Evolutionary conservation across 2,113 vertebrate genomes (phyloP).

Genomic region (Pseudorectes ferrugineus): DNA sequence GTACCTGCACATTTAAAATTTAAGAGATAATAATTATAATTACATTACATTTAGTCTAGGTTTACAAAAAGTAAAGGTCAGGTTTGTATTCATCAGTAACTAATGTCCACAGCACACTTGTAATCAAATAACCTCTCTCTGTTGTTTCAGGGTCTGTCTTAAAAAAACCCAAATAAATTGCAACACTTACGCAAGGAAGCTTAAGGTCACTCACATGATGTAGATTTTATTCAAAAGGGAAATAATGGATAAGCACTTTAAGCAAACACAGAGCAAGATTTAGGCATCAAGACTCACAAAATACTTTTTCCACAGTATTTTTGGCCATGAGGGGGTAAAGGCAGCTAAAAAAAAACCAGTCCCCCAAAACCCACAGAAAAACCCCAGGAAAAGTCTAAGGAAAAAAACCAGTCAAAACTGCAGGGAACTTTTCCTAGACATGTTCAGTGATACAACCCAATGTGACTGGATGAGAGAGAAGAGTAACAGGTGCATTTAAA

Average conservation of each 20-base stretch:
- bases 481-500: neutral
- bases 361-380: neutral
- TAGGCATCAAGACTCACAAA: neutral
- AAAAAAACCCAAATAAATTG: neutral
- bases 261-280: neutral
- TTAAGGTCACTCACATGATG: neutral
- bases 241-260: neutral
- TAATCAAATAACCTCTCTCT: neutral
- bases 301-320: neutral
- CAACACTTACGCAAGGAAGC: neutral
- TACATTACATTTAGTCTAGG: neutral
- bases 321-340: neutral
- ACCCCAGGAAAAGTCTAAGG: neutral
- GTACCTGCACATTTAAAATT: neutral
- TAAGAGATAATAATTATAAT: neutral
- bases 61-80: neutral
- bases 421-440: neutral
- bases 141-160: neutral
- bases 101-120: neutral
- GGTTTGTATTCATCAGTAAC: neutral
- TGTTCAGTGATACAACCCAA: neutral
- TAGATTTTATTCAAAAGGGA: neutral
- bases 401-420: neutral
- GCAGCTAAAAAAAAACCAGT: neutral
- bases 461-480: neutral